Evolutionary conservation across 2,888 invertebrate genomes (phyloP), one percentile per base, ranked within the genome.

Genomic region (Cerastoderma edule): DNA sequence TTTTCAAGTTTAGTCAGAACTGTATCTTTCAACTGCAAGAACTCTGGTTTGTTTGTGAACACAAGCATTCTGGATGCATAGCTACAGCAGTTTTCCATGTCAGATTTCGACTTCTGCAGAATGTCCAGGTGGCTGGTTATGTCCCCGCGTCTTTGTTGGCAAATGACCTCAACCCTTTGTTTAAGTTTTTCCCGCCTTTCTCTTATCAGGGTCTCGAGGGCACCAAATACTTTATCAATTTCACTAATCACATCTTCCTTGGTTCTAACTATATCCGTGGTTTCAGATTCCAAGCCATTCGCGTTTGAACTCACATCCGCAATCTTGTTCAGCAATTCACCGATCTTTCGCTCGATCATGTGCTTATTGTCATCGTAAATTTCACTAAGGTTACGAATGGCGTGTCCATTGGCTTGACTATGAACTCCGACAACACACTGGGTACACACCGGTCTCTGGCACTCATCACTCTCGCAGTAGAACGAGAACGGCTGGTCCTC

Each of bases 401-500:
- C 67, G 44, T 84, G 83, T 19, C 85, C 84, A 27, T 76, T 75
- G 3, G 76, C 63, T 70, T 86, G 84, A 48, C 82, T 82, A 48
- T 84, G 84, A 32, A 81, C 83, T 27, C 75, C 75, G 0, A 86
- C 82, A 28, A 83, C 83, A 72, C 85, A 86, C n/a, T 83, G 78
- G 4, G 85, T 84, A 56, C 85, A 86, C 0, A 86, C 77, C 33
- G 85, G 80, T 22, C 67, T 83, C 39, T 83, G 80, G 53, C 83
- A 83, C 10, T 80, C 83, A 4, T 71, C 50, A 67, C 70, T 79
- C 28, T 84, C 84, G 39, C 84, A 84, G 68, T 83, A 86, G 60
- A 84, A 86, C 16, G 84, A 80, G 65, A 80, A 83, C 22, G 83
- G 80, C 60, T 86, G 85, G 33, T 86, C 84, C 54, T 83, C 84